Evolutionary conservation across 2,797 vertebrate genomes (phyloP), one percentile per base, ranked within the genome.

Genomic region (Benthosema pterotum): DNA sequence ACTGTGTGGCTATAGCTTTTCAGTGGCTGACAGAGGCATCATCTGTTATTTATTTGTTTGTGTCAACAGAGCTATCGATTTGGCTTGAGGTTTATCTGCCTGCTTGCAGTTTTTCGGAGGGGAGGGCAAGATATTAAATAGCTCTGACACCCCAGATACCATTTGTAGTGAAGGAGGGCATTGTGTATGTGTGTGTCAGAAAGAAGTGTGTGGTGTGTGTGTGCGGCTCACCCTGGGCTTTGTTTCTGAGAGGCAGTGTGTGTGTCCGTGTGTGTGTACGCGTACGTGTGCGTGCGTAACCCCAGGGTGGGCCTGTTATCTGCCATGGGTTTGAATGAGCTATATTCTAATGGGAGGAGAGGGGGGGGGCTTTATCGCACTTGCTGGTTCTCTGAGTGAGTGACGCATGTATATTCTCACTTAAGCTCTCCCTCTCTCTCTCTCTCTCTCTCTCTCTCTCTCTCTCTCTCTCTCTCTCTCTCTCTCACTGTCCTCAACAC

Each of bases 1-100:
- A 85, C 69, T n/a, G 63, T 65, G 65, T 4, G 1, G 78, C 63
- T 56, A n/a, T n/a, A 46, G 69, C 68, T 83, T 67, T 66, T 11
- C 76, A 63, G 71, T 67, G 57, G 62, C 64, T 75, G 76, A 78
- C 62, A 22, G 69, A 61, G 78, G 61, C 78, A 76, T 91, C 88
- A 84, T 89, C 83, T 85, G 84, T 85, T 89, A 90, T 92, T 90
- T 91, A 91, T 91, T 89, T 91, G 87, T 90, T 91, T 91, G 83
- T 76, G 88, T 88, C 87, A 83, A 84, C 84, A 83, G 67, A 69
- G 75, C 82, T 87, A 93, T 91, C 82, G 91, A 93, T 93, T 84
- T 72, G 77, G 74, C 83, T n/a, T 78, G 84, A 65, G 79, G 86
- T 88, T 92, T 88, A 88, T 90, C 86, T 84, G 71, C 83, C 76